Conservation (phyloP, 2,797 vertebrate species). For the Gymnoscopelus braueri region DNA sequence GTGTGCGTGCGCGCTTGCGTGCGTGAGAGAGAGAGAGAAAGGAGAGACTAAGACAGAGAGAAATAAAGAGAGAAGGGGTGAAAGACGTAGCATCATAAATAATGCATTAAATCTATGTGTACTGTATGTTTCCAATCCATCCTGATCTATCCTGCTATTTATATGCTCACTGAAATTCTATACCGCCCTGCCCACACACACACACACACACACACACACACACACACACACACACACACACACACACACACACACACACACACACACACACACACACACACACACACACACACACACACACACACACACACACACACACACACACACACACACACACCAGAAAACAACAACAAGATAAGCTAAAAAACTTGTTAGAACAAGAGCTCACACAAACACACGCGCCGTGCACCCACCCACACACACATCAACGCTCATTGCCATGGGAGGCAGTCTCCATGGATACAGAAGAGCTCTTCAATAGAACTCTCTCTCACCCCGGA, state of each 20-base stretch:
- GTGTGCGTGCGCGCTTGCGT: background rate
- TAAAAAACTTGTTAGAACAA: too few species aligned
- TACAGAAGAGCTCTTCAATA: slow-evolving; percentile 54
- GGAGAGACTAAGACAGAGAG: too few species aligned
- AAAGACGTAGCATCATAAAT: too few species aligned
- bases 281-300: background rate
- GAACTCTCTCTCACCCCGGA: slow-evolving; percentile 30
- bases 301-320: background rate
- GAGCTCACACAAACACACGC: background rate
- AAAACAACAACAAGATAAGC: too few species aligned
- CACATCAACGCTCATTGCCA: slow-evolving; percentile 38
- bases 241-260: background rate
- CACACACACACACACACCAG: background rate
- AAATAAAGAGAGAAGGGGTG: too few species aligned
- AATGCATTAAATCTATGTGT: too few species aligned
- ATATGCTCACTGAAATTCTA: slow-evolving; percentile 58
- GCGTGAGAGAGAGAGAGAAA: too few species aligned
- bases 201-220: background rate
- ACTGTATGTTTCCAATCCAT: slow-evolving; percentile 52
- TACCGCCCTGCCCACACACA: slow-evolving; percentile 25
- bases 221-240: background rate
- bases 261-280: background rate
- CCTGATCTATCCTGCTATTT: slow-evolving; percentile 53
- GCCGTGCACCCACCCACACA: background rate
- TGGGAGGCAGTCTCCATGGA: slow-evolving; percentile 67